Percentiles rank a stretch among this genome's conserved stretches.
Evolutionary conservation across 2,888 invertebrate species (phyloP).

Genomic region (Stenichneumon culpator): DNA sequence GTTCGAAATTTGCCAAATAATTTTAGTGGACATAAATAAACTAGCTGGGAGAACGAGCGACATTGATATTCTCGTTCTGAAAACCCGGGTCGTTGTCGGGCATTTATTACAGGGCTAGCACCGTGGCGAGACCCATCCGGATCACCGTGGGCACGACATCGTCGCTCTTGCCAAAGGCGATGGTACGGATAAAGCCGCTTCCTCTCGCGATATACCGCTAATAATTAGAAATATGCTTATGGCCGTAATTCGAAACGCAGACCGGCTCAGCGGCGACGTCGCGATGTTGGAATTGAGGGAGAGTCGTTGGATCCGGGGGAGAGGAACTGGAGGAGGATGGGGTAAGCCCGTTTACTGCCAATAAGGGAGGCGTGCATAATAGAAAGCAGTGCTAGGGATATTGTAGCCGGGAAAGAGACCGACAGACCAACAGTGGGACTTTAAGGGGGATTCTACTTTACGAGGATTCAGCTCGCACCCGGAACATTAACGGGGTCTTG

Average conservation of each 20-base stretch:
- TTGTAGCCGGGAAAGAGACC: conserved; percentile 66
- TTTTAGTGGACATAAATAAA: background rate
- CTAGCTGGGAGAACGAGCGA: background rate
- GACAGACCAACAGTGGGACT: conserved; percentile 78
- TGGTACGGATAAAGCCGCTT: conserved; percentile 35
- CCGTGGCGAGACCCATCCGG: conserved; percentile 79
- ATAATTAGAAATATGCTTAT: conserved; percentile 83
- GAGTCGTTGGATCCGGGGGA: conserved; percentile 34
- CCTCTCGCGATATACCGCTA: conserved; percentile 57
- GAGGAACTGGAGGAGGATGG: conserved; percentile 66
- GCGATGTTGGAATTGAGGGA: conserved; percentile 42
- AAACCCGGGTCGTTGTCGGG: conserved; percentile 12
- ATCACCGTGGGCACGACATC: conserved; percentile 9
- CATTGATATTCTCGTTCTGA: conserved; percentile 16
- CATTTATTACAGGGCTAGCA: conserved; percentile 20
- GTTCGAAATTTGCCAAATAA: background rate
- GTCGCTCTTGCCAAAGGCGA: conserved; percentile 38
- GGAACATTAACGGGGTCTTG: conserved; percentile 48
- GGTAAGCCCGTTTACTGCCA: conserved; percentile 82
- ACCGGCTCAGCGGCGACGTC: conserved; percentile 55
- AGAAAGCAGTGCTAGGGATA: conserved; percentile 76
- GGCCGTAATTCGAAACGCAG: conserved; percentile 77
- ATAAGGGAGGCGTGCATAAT: conserved; percentile 84
- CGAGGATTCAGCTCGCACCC: conserved; percentile 69
- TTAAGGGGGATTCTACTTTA: conserved; percentile 78